Evolutionary conservation across 1,140 invertebrate species (phyloP), one percentile per base, ranked within the genome.

Genomic region (Brachionus calyciflorus): DNA sequence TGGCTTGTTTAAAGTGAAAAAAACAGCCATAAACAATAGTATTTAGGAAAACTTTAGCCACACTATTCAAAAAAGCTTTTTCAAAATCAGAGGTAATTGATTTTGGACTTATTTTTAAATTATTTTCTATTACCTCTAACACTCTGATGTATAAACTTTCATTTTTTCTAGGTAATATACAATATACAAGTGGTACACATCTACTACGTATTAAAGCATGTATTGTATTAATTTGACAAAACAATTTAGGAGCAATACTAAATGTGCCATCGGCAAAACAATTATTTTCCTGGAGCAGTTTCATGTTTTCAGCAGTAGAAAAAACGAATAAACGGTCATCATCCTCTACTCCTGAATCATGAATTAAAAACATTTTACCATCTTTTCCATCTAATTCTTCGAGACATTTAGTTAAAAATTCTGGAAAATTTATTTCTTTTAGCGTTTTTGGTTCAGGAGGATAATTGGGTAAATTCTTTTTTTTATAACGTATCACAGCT

Each of bases 281-380:
- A 37, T 60, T n/a, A 33, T 60, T 37, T 24, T 30, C 33, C 33
- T 60, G 5, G 7, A 53, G 24, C 6, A 60, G 30, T 60, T 60
- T 60, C 17, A 60, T 17, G 33, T 33, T 60, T 30, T 60, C 33
- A 30, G 26, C 26, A n/a, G 55, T 60, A 30, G 55, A 33, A 30
- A 60, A 60, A 17, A 60, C 33, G 30, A 60, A 60, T 30, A 60
- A 60, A 30, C 55, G 26, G 30, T 60, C 26, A 60, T 17, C 17
- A 30, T 60, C 55, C 28, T 60, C 55, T 30, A n/a, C 30, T 30
- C 55, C 55, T 30, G 55, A 60, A 33, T 60, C 55, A 60, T 60
- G 55, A 30, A 60, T 30, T 33, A 60, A 60, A 60, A 60, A 60
- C n/a, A n/a, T n/a, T n/a, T n/a, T n/a, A n/a, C n/a, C n/a, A n/a